Evolutionary conservation across 2,113 vertebrate genomes (phyloP), one percentile per base, ranked within the genome.

Genomic region (Phocoena sinus): DNA sequence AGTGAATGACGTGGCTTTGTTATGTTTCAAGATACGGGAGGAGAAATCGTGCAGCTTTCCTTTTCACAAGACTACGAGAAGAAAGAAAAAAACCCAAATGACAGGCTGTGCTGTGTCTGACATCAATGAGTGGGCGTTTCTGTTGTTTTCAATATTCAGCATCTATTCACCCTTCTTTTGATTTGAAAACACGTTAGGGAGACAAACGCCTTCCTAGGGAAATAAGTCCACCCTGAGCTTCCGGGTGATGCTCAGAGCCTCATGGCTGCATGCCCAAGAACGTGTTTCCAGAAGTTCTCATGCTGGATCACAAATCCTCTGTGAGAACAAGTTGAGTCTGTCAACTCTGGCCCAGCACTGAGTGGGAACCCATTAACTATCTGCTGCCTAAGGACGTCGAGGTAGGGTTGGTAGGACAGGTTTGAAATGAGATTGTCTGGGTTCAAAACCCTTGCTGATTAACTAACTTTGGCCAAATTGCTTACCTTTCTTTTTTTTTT

Each of bases 21-120:
- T 94, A 36, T 36, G 26, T 76, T 91, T 93, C 77, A 92, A 84
- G 56, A 79, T 83, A 68, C 94, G 74, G 83, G 74, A 79, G n/a
- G 73, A 83, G 79, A 92, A 76, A 36, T 23, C n/a, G 14, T 3
- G 2, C 31, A 21, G 5, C n/a, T 73, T 36, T 77, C 0, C 5
- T 95, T 53, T 84, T 81, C n/a, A 50, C 74, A 62, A 91, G 47
- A 47, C 36, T 3, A 4, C 11, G 58, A 62, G 68, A 47, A 86
- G 73, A 67, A 67, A 73, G 36, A 50, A 8, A 50, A 11, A 65
- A 74, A 11, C n/a, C 28, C 12, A 62, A 38, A 63, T 18, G 31
- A 17, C 2, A 3, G 6, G 41, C 17, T 53, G 25, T 33, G n/a
- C 21, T 17, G 11, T 26, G 71, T 62, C 53, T 70, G 44, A 53